phyloP scores from a whole-genome alignment of 1,140 invertebrate species.

The Bombus cullumanus region DNA sequence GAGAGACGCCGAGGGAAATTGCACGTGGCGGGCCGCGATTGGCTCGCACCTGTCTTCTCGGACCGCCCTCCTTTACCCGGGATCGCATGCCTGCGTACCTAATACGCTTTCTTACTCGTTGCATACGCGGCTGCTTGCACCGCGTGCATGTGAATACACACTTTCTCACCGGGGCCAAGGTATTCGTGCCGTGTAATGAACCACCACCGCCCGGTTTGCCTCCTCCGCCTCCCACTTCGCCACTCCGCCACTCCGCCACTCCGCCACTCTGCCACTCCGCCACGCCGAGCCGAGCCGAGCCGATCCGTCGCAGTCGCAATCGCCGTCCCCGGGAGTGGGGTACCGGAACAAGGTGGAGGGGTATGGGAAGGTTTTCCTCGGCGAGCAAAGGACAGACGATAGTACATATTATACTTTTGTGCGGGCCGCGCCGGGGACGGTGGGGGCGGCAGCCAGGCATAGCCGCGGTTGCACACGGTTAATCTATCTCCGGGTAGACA shows the following conservation, averaged over 20 bases:
- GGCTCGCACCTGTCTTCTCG: slow-evolving; percentile 79
- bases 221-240: slow-evolving; percentile 45
- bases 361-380: slow-evolving; percentile 52
- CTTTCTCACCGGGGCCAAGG: slow-evolving; percentile 57
- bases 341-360: slow-evolving; percentile 60
- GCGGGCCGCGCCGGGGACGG: slow-evolving; percentile 38
- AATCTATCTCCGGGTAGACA: slow-evolving; percentile 74
- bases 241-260: not conserved
- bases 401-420: slow-evolving; percentile 69
- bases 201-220: slow-evolving; percentile 53
- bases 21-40: slow-evolving; percentile 78
- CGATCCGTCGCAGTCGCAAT: slow-evolving; percentile 40
- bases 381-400: slow-evolving; percentile 56
- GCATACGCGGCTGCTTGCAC: slow-evolving; percentile 63
- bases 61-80: slow-evolving; percentile 77
- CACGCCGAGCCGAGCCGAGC: not conserved
- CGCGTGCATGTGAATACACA: slow-evolving; percentile 62
- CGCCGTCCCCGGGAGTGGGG: slow-evolving; percentile 44
- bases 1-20: slow-evolving; percentile 73
- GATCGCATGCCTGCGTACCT: slow-evolving; percentile 70
- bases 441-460: slow-evolving; percentile 67
- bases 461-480: slow-evolving; percentile 69
- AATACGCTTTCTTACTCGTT: slow-evolving; percentile 70
- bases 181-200: slow-evolving; percentile 69
- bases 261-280: not conserved